Evolutionary conservation across 2,797 vertebrate species (phyloP).

Genomic region (Spinus olivaceus): DNA sequence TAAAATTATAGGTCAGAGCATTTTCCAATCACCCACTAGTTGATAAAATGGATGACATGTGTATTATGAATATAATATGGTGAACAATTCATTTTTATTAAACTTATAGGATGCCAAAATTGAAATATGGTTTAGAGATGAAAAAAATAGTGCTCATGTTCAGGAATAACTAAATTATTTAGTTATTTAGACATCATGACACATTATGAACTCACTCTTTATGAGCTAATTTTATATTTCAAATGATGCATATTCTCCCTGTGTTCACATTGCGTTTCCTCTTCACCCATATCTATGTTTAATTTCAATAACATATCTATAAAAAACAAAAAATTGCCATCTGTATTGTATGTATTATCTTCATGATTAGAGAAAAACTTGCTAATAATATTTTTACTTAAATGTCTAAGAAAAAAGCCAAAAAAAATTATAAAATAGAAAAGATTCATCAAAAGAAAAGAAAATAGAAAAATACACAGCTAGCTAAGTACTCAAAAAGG

Average conservation of each 20-base stretch:
- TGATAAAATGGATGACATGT: background rate
- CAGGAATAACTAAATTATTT: background rate
- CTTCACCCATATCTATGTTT: background rate
- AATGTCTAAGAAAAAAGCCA: background rate
- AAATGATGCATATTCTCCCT: background rate
- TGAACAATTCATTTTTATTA: background rate
- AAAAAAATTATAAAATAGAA: background rate
- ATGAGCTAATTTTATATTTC: background rate
- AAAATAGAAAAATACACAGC: background rate
- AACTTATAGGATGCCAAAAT: background rate
- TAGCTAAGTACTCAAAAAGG: background rate
- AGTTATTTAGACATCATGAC: background rate
- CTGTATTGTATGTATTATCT: background rate
- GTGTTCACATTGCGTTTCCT: background rate
- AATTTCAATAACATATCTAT: background rate
- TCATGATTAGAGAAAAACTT: background rate
- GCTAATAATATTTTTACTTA: background rate
- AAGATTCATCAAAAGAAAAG: background rate
- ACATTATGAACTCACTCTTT: background rate
- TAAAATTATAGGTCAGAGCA: background rate
- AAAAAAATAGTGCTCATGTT: background rate
- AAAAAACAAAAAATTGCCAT: background rate
- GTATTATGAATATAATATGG: background rate
- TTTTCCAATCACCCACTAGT: background rate
- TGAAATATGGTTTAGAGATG: background rate